phyloP scores from a whole-genome alignment of 2,888 invertebrate genomes.

The Seira ritae region DNA sequence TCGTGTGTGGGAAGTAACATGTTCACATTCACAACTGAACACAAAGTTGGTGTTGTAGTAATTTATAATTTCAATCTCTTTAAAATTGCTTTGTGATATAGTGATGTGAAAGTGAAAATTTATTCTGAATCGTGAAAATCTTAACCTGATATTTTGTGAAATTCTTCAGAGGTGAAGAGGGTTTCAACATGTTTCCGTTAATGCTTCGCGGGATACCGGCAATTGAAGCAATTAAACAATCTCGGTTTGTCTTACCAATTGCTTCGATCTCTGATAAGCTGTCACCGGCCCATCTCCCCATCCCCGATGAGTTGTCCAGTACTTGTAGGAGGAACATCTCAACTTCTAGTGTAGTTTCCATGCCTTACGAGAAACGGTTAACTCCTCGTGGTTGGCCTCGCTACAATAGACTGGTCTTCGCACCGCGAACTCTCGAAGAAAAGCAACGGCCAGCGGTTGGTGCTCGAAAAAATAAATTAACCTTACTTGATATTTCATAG shows the following conservation, averaged over 20 bases:
- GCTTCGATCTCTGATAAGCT: not conserved
- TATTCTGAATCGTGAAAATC: no score
- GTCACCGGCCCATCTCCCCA: not conserved
- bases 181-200: conserved; percentile 12
- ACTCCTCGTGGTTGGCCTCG: conserved; percentile 78
- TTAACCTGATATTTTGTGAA: no score
- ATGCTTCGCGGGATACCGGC: not conserved
- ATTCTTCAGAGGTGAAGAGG: no score
- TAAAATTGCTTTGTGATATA: no score
- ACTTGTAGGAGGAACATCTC: conserved; percentile 24
- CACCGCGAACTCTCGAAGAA: conserved; percentile 85
- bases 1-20: no score
- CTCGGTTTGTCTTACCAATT: conserved; percentile 8
- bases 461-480: conserved; percentile 65
- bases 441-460: conserved; percentile 89
- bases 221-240: not conserved
- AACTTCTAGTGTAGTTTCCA: not conserved
- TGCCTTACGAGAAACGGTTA: conserved; percentile 76
- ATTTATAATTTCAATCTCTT: no score
- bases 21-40: no score
- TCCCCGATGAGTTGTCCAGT: not conserved
- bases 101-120: no score
- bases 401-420: conserved; percentile 86
- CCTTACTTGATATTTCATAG: not conserved
- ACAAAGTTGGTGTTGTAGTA: no score